phyloP scores from a whole-genome alignment of 2,888 invertebrate genomes.

The Aplocera efformata region DNA sequence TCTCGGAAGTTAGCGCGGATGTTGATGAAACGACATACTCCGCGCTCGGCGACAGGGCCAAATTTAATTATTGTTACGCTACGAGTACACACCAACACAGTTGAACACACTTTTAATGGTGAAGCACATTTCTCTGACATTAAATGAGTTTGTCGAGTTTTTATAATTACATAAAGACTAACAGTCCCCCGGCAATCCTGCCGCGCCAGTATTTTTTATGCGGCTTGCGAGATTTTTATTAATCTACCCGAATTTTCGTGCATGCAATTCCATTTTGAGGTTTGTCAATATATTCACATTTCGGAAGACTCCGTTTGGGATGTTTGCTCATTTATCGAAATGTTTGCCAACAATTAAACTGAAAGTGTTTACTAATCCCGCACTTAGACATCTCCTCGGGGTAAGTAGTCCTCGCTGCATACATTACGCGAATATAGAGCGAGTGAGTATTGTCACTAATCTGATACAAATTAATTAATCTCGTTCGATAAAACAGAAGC shows the following conservation, averaged over 20 bases:
- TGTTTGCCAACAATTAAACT: constrained; percentile 16
- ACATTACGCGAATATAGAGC: constrained; percentile 7
- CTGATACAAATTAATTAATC: constrained; percentile 26
- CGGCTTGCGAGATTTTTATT: constrained; percentile 20
- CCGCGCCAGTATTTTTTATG: constrained; percentile 18
- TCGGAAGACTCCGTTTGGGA: background rate
- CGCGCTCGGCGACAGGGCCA: constrained; percentile 61
- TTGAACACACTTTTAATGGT: constrained; percentile 69
- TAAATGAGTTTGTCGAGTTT: constrained; percentile 66
- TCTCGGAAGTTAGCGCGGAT: constrained; percentile 60
- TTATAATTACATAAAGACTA: constrained; percentile 52
- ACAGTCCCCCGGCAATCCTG: constrained; percentile 25
- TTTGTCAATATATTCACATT: background rate
- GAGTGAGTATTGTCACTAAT: constrained; percentile 19
- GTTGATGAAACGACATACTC: constrained; percentile 71
- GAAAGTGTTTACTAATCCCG: constrained; percentile 16
- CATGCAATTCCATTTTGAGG: constrained; percentile 9
- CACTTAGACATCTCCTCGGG: constrained; percentile 11
- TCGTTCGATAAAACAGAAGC: constrained; percentile 25
- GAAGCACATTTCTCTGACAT: constrained; percentile 63
- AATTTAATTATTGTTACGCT: constrained; percentile 75
- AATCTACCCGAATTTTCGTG: constrained; percentile 9
- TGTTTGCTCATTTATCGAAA: constrained; percentile 7
- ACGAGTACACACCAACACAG: constrained; percentile 55
- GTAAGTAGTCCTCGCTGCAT: constrained; percentile 9